Percentiles rank a stretch among this genome's conserved stretches.
phyloP scores from a whole-genome alignment of 2,888 invertebrate genomes.

The Sminthurides aquaticus region DNA sequence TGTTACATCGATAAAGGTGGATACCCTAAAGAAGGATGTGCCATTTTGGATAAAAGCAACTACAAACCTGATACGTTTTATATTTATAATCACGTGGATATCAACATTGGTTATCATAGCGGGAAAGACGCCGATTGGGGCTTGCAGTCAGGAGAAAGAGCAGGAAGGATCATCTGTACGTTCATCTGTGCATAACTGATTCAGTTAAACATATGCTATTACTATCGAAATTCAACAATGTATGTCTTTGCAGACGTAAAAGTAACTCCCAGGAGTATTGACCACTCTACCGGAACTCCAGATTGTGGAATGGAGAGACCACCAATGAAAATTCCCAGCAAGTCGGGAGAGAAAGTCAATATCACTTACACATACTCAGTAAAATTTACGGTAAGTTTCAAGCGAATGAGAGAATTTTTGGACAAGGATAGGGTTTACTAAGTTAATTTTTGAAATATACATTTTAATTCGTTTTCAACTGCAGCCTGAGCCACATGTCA shows the following conservation, averaged over 20 bases:
- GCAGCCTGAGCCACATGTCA: slow-evolving; percentile 17
- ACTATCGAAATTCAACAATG: too few species aligned
- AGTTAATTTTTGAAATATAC: slow-evolving; percentile 3
- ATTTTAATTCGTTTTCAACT: slow-evolving; percentile 4
- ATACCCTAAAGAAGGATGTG: slow-evolving; percentile 45
- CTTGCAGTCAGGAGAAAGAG: slow-evolving; percentile 64
- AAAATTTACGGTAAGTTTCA: slow-evolving; percentile 57
- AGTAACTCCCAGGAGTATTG: slow-evolving; percentile 52
- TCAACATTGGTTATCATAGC: slow-evolving; percentile 87
- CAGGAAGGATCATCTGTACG: slow-evolving; percentile 81
- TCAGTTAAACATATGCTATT: too few species aligned
- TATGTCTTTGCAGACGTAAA: slow-evolving; percentile 51
- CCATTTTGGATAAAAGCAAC: slow-evolving; percentile 29
- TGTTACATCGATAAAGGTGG: slow-evolving; percentile 67
- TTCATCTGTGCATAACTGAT: too few species aligned
- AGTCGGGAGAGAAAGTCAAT: slow-evolving; percentile 52
- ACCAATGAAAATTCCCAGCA: slow-evolving; percentile 64
- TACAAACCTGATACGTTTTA: slow-evolving; percentile 63
- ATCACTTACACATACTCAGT: slow-evolving; percentile 84
- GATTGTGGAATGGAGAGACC: slow-evolving; percentile 49
- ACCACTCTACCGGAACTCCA: slow-evolving; percentile 47
- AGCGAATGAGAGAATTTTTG: too few species aligned
- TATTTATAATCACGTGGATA: slow-evolving; percentile 93
- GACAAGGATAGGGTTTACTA: too few species aligned
- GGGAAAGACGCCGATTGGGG: slow-evolving; percentile 71